These are phyloP conservation scores for Muschampia plurimacula DNA, from an alignment of 2,888 invertebrate species.

Conservation along the genomic window DNA sequence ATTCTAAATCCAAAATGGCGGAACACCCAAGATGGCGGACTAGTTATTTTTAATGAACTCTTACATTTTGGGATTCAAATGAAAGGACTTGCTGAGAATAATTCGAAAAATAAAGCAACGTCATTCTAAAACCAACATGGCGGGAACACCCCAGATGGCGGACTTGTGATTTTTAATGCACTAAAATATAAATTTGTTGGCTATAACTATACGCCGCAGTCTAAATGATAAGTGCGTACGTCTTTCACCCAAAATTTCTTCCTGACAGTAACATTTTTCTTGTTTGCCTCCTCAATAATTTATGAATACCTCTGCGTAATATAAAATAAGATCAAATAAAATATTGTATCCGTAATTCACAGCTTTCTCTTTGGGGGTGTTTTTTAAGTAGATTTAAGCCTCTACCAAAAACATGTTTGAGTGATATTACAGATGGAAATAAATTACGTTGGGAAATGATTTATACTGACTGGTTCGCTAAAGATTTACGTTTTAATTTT, in stretches of 20 bases:
- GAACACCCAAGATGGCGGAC: too few relatives aligned
- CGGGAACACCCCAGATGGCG: too few relatives aligned
- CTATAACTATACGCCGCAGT: neutral
- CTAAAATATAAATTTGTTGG: too few relatives aligned
- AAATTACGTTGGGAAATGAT: neutral
- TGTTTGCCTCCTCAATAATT: slow-evolving; percentile 26
- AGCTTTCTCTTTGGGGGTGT: neutral
- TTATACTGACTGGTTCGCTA: too few relatives aligned
- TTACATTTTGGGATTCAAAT: too few relatives aligned
- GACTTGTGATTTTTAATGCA: too few relatives aligned
- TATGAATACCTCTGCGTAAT: slow-evolving; percentile 29
- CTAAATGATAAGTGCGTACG: neutral
- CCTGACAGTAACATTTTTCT: slow-evolving; percentile 32
- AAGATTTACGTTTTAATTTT: too few relatives aligned
- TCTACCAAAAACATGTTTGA: neutral
- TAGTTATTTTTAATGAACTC: too few relatives aligned
- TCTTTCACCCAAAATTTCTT: slow-evolving; percentile 10
- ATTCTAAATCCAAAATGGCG: too few relatives aligned
- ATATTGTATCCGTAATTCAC: slow-evolving; percentile 29
- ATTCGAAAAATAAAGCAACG: too few relatives aligned
- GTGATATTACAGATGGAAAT: neutral
- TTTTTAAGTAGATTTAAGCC: neutral
- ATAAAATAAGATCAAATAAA: slow-evolving; percentile 25
- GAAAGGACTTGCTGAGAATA: too few relatives aligned
- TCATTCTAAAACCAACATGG: too few relatives aligned